These are phyloP conservation scores for Prosapia bicincta DNA, from an alignment of 2,888 invertebrate genomes.

Conservation along the genomic window DNA sequence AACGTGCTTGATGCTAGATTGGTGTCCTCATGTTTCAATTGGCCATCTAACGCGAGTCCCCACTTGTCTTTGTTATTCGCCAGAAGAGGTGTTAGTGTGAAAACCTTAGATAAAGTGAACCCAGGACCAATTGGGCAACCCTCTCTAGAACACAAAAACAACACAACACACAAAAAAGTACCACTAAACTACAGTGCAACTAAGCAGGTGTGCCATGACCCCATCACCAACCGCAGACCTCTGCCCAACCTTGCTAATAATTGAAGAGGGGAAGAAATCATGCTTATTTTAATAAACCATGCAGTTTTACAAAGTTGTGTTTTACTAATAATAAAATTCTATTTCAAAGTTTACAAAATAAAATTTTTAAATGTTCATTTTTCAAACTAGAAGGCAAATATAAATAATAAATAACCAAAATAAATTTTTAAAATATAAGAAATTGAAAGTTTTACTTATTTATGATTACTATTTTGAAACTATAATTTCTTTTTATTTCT, in stretches of 20 bases:
- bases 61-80: conserved; percentile 82
- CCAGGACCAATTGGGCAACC: conserved; percentile 79
- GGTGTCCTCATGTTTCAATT: conserved; percentile 84
- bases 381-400: no score
- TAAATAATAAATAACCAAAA: no score
- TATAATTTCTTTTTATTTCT: no score
- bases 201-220: conserved; percentile 4
- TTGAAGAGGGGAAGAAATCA: neutral
- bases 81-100: conserved; percentile 70
- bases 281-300: neutral
- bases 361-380: no score
- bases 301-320: neutral
- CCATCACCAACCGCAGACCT: conserved; percentile 1
- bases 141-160: conserved; percentile 35
- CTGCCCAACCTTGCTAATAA: neutral
- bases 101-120: conserved; percentile 82
- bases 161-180: conserved; percentile 12
- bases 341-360: no score
- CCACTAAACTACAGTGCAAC: conserved; percentile 2
- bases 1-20: conserved; percentile 83
- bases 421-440: conserved; percentile 36
- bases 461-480: no score
- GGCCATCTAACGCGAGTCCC: conserved; percentile 79
- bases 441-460: no score
- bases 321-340: neutral